Percentiles rank a stretch among this genome's conserved stretches.
These are phyloP conservation scores for Cephalopholis sonnerati DNA, from an alignment of 2,113 vertebrate genomes.

Conservation along the genomic window DNA sequence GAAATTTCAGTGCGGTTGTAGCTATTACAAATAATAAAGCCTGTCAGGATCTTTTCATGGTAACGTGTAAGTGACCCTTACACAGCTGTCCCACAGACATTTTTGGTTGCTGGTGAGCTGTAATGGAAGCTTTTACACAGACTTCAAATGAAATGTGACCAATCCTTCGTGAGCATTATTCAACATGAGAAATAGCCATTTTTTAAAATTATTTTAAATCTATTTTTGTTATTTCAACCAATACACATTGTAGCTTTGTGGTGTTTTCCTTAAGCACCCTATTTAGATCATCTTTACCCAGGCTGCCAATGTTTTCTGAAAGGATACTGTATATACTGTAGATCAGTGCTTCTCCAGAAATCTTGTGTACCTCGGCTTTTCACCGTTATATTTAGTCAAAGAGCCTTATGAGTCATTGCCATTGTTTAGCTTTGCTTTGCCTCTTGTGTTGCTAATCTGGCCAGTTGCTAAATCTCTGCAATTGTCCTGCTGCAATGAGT, in stretches of 20 bases:
- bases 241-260: neutral
- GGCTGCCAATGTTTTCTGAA: slow-evolving; percentile 24
- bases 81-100: neutral
- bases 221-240: neutral
- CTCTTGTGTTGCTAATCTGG: slow-evolving; percentile 70
- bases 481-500: slow-evolving; percentile 69
- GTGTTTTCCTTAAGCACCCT: slow-evolving; percentile 1
- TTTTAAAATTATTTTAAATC: neutral
- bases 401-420: slow-evolving; percentile 69
- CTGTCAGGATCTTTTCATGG: slow-evolving; percentile 24
- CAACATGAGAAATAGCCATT: neutral
- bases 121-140: neutral
- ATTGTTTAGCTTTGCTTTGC: slow-evolving; percentile 70
- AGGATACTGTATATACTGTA: slow-evolving; percentile 38
- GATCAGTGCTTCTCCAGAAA: slow-evolving; percentile 41
- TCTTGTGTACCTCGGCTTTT: slow-evolving; percentile 15
- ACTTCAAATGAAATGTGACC: neutral
- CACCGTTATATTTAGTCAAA: slow-evolving; percentile 75
- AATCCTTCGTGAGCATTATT: neutral
- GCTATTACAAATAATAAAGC: slow-evolving; percentile 32
- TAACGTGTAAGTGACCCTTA: slow-evolving; percentile 17
- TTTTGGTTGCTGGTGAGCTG: neutral
- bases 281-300: slow-evolving; percentile 23
- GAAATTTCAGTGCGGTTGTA: slow-evolving; percentile 9
- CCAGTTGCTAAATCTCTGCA: slow-evolving; percentile 61